Base-by-base conservation (phyloP, 2,113 vertebrate genomes). In the Carassius gibelio region DNA sequence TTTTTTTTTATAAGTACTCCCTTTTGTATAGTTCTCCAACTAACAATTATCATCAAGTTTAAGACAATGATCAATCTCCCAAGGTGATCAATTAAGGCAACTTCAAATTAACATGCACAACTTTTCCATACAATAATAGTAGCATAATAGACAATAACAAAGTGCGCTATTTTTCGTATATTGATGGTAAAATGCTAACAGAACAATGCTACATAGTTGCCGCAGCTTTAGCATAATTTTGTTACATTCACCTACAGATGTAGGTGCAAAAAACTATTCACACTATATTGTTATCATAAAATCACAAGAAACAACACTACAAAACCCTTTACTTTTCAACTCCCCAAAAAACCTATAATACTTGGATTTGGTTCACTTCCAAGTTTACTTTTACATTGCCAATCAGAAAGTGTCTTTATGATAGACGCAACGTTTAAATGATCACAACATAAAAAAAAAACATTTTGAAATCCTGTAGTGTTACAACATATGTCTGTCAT, bases 401-500 rank as follows among this genome's bases (percentile, higher is more conserved):
- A n/a, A 17, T 30, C 15, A 17, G 8, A 77, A 23, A 74, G 5
- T 48, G 48, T 17, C 17, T 42, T 74, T 48, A 48, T 7, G 42
- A 48, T 26, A 26, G 38, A 26, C 13, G 7, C 38, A 48, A 14
- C 42, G 21, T 61, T 61, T 8, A 64, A 34, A 13, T 7, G 14
- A 55, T 52, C 26, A 48, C 36, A 23, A 59, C 3, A 14, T 21
- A 78, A 15, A 81, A 55, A 8, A 59, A 1, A 71, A 82, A 23
- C 17, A 21, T 85, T 48, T 83, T 83, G 3, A 55, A 71, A 57
- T n/a, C 21, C 9, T 1, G 19, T n/a, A 9, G 57, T 0, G 57
- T 59, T 59, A 59, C 52, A 76, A 81, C 61, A 69, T 78, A 88
- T 90, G 88, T 90, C 87, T 88, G 89, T 89, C 87, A 86, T 76